Evolutionary conservation across 1,140 invertebrate genomes (phyloP).

Genomic region (Araneus ventricosus): DNA sequence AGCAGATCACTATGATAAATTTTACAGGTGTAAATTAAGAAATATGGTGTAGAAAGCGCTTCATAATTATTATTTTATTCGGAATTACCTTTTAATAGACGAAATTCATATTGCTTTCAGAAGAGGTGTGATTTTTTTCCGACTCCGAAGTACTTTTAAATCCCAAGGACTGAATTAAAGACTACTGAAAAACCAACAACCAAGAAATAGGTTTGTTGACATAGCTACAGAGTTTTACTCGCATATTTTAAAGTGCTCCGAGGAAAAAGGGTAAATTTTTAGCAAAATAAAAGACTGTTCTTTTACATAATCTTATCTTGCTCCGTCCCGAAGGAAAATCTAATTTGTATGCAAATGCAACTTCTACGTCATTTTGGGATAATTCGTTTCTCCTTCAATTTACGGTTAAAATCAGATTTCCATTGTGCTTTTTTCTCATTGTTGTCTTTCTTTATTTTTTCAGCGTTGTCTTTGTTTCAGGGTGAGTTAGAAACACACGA

Average conservation of each 20-base stretch:
- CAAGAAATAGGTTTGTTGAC: not conserved
- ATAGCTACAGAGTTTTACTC: not conserved
- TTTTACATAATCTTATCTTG: not conserved
- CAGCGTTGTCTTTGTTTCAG: not conserved
- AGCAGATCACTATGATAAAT: too few species aligned
- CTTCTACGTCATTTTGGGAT: not conserved
- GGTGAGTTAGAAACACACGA: not conserved
- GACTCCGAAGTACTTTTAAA: not conserved
- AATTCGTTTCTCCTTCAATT: not conserved
- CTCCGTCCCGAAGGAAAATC: not conserved
- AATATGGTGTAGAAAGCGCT: too few species aligned
- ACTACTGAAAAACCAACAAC: not conserved
- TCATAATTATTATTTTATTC: too few species aligned
- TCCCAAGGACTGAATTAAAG: not conserved
- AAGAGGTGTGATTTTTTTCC: too few species aligned
- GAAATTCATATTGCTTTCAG: too few species aligned
- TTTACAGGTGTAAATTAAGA: too few species aligned
- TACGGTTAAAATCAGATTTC: constrained; percentile 5
- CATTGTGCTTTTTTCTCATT: not conserved
- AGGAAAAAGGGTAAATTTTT: not conserved
- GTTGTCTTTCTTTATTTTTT: not conserved
- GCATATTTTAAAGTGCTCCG: not conserved
- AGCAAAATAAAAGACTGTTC: too few species aligned
- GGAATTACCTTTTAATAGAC: too few species aligned
- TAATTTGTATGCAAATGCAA: constrained; percentile 29